These are phyloP conservation scores for Aegotheles bennettii DNA, from an alignment of 2,113 vertebrate species.

Conservation along the genomic window DNA sequence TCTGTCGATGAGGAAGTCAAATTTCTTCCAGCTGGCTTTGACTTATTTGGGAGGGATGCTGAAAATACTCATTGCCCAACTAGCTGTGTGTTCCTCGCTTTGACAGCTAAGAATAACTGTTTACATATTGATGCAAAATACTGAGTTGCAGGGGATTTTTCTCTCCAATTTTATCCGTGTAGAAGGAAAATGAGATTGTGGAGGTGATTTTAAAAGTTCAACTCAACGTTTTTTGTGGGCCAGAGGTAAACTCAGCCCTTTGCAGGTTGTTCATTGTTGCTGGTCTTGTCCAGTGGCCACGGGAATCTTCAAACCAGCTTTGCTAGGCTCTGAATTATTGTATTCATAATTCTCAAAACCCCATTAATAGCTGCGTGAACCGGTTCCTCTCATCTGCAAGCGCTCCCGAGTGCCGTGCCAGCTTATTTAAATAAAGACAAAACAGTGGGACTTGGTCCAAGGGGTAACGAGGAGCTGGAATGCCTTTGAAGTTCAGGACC, in stretches of 20 bases:
- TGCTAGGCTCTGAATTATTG: not conserved
- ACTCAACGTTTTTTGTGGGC: not conserved
- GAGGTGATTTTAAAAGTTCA: not conserved
- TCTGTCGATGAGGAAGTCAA: not conserved
- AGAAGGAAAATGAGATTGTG: not conserved
- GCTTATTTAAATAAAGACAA: conserved; percentile 49
- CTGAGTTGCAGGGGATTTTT: not conserved
- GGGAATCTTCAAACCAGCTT: not conserved
- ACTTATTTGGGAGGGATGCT: conserved; percentile 27
- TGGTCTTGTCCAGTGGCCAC: not conserved
- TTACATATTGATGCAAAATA: conserved; percentile 13
- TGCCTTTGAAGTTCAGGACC: conserved; percentile 59
- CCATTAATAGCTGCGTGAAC: not conserved
- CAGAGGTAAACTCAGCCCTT: not conserved
- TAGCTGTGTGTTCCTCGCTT: not conserved
- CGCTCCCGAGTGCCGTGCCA: not conserved
- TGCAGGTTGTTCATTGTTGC: not conserved
- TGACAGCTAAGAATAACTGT: conserved; percentile 28
- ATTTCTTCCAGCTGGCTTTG: conserved; percentile 45
- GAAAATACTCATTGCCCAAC: conserved; percentile 18
- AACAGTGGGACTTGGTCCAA: conserved; percentile 27
- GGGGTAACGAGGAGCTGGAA: conserved; percentile 41
- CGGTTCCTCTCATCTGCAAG: not conserved
- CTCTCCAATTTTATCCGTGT: not conserved
- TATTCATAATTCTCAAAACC: not conserved